These are phyloP conservation scores for Anhinga rufa DNA, from an alignment of 2,113 vertebrate species.

Conservation along the genomic window DNA sequence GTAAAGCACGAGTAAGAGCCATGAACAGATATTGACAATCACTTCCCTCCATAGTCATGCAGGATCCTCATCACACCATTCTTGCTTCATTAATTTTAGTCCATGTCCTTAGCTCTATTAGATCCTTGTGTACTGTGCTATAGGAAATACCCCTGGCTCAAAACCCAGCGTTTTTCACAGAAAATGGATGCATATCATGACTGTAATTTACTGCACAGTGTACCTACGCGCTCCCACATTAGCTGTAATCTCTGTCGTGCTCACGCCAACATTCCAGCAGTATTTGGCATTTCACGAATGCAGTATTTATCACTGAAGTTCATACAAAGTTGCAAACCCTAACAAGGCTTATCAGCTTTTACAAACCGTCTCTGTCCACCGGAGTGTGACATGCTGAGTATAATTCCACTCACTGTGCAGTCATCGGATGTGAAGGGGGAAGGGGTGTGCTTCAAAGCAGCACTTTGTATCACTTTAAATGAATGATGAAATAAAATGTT, in stretches of 20 bases:
- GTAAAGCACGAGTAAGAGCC: neutral
- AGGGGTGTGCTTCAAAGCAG: neutral
- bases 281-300: slow-evolving; percentile 40
- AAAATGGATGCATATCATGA: neutral
- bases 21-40: slow-evolving; percentile 47
- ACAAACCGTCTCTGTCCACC: slow-evolving; percentile 5
- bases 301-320: slow-evolving; percentile 62
- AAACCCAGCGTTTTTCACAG: neutral
- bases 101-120: slow-evolving; percentile 31
- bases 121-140: neutral
- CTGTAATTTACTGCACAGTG: slow-evolving; percentile 39
- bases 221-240: slow-evolving; percentile 29
- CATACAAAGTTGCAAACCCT: slow-evolving; percentile 42
- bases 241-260: slow-evolving; percentile 39
- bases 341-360: slow-evolving; percentile 46
- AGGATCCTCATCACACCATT: neutral
- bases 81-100: slow-evolving; percentile 62
- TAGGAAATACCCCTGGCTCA: slow-evolving; percentile 33
- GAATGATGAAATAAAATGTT: slow-evolving; percentile 29
- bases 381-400: neutral
- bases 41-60: neutral
- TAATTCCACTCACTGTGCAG: slow-evolving; percentile 1
- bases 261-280: slow-evolving; percentile 9
- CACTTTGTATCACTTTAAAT: neutral
- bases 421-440: neutral